Percentiles rank a stretch among this genome's conserved stretches.
Conservation (phyloP, 2,113 vertebrate species). For the Elachura formosa region DNA sequence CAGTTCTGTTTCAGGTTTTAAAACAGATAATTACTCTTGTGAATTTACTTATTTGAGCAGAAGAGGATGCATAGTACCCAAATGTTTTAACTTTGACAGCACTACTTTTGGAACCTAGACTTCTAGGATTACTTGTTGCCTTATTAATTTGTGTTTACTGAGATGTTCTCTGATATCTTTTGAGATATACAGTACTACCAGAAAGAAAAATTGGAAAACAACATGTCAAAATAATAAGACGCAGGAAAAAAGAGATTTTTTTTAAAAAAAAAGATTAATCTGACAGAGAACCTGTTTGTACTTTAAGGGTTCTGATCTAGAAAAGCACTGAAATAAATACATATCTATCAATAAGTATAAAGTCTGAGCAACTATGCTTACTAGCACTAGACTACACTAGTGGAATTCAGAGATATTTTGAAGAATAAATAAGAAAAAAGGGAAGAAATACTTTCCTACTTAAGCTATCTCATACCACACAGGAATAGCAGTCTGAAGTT, state of each 20-base stretch:
- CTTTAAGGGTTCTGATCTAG: not conserved
- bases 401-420: not conserved
- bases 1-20: not conserved
- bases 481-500: not conserved
- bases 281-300: not conserved
- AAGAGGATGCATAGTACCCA: not conserved
- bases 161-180: not conserved
- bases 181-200: not conserved
- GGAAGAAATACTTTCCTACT: not conserved
- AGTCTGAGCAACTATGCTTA: not conserved
- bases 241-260: not conserved
- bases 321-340: not conserved
- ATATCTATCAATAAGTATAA: not conserved
- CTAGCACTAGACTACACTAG: not conserved
- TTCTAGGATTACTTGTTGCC: not conserved
- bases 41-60: not conserved
- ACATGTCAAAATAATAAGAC: not conserved
- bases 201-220: not conserved
- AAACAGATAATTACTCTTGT: not conserved
- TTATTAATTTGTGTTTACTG: not conserved
- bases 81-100: not conserved
- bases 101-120: not conserved
- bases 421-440: not conserved
- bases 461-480: not conserved
- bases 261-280: not conserved